These are phyloP conservation scores for Pogona vitticeps DNA, from an alignment of 2,113 vertebrate species.

Conservation along the genomic window DNA sequence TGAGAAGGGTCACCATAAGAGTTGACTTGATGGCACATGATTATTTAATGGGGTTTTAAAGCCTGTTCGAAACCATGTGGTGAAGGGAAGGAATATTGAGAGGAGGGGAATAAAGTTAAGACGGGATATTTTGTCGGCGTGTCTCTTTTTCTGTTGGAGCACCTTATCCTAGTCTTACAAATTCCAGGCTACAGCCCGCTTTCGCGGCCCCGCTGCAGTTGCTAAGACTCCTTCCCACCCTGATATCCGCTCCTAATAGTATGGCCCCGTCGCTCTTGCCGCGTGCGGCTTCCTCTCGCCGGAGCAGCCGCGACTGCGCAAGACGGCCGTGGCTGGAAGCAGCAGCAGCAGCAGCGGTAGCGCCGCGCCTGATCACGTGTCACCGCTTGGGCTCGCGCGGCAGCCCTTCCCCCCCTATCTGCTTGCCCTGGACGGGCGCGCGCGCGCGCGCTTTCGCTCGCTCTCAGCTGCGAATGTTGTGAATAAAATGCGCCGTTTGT, in stretches of 20 bases:
- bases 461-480: slow-evolving; percentile 75
- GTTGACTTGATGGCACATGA: too few relatives aligned
- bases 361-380: slow-evolving; percentile 10
- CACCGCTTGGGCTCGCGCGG: background rate
- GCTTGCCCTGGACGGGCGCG: slow-evolving; percentile 16
- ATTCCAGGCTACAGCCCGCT: background rate
- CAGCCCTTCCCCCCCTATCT: slow-evolving; percentile 31
- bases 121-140: background rate
- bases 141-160: background rate
- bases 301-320: slow-evolving; percentile 10
- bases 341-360: background rate
- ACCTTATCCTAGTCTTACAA: background rate
- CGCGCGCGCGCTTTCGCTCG: slow-evolving; percentile 65
- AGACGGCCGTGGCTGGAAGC: background rate
- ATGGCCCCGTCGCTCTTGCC: background rate
- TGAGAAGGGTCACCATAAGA: too few relatives aligned
- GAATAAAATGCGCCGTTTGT: slow-evolving; percentile 70
- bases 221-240: background rate
- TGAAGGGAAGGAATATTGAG: too few relatives aligned
- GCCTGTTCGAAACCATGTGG: too few relatives aligned
- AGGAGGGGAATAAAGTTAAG: background rate
- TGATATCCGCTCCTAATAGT: background rate
- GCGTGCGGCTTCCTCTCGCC: background rate
- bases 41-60: too few relatives aligned
- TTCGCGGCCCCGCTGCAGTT: background rate